phyloP scores from a whole-genome alignment of 1,140 invertebrate species.

The Calycopis cecrops region DNA sequence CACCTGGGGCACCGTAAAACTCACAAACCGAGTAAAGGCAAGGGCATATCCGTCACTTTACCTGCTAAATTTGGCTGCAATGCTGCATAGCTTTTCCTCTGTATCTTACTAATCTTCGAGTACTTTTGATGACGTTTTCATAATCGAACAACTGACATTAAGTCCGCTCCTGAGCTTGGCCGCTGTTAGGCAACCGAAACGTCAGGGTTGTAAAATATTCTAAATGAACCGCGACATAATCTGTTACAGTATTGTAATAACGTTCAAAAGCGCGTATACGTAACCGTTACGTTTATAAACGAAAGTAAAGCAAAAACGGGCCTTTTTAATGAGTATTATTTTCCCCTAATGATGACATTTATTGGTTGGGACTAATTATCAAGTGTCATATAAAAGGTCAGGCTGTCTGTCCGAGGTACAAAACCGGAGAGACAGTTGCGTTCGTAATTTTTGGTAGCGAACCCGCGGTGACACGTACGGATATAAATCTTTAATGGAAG shows the following conservation, averaged over 20 bases:
- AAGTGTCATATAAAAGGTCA: conserved; percentile 36
- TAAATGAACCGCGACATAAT: conserved; percentile 23
- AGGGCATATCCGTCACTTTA: too few relatives aligned
- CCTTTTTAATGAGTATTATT: conserved; percentile 29
- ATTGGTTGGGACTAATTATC: conserved; percentile 20
- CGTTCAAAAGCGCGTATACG: conserved; percentile 15
- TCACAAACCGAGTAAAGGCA: too few relatives aligned
- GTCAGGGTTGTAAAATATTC: too few relatives aligned
- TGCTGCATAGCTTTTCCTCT: too few relatives aligned
- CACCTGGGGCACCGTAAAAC: too few relatives aligned
- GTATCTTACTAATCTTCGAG: too few relatives aligned
- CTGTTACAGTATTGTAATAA: conserved; percentile 4
- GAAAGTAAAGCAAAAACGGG: conserved; percentile 25
- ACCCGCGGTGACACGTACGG: conserved; percentile 41
- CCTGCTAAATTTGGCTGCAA: too few relatives aligned
- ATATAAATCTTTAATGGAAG: conserved; percentile 8
- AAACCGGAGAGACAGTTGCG: conserved; percentile 30
- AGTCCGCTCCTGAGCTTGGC: too few relatives aligned
- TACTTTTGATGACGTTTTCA: too few relatives aligned
- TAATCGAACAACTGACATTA: too few relatives aligned
- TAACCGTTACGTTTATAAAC: conserved; percentile 2
- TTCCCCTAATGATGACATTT: conserved; percentile 32
- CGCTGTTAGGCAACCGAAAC: too few relatives aligned
- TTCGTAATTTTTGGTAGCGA: conserved; percentile 37
- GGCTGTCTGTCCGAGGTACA: conserved; percentile 36